Evolutionary conservation across 2,113 vertebrate genomes (phyloP).

Genomic region (Eublepharis macularius): DNA sequence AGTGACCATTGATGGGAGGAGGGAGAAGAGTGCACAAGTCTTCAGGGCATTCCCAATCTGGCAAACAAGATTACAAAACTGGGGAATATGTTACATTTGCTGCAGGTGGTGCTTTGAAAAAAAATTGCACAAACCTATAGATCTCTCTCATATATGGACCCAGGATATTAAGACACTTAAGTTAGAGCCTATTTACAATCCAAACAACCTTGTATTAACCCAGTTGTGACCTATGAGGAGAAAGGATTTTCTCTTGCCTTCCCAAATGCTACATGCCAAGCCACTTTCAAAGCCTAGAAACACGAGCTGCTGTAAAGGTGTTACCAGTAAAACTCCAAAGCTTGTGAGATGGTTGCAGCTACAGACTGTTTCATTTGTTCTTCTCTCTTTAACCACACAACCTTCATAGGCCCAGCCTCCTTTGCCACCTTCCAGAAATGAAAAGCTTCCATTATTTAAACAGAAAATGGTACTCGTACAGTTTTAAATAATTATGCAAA

Average conservation of each 20-base stretch:
- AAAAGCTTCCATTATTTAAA: constrained; percentile 36
- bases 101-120: too few relatives aligned
- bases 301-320: not conserved
- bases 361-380: constrained; percentile 81
- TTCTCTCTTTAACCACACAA: constrained; percentile 79
- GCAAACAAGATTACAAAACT: too few relatives aligned
- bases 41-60: too few relatives aligned
- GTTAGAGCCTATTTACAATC: too few relatives aligned
- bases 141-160: not conserved
- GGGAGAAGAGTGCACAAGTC: too few relatives aligned
- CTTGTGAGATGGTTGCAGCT: constrained; percentile 93
- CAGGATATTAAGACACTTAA: not conserved
- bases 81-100: too few relatives aligned
- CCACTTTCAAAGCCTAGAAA: not conserved
- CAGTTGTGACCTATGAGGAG: too few relatives aligned
- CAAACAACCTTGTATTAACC: not conserved
- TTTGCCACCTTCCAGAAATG: constrained; percentile 73
- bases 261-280: not conserved
- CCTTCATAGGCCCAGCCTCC: constrained; percentile 87
- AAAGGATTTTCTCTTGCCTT: not conserved
- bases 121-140: too few relatives aligned
- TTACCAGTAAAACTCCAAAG: constrained; percentile 91
- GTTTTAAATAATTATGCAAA: not conserved
- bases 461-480: constrained; percentile 16
- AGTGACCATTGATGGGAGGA: too few relatives aligned